Evolutionary conservation across 2,888 invertebrate species (phyloP), one percentile per base, ranked within the genome.

Genomic region (Gnatocerus cornutus): DNA sequence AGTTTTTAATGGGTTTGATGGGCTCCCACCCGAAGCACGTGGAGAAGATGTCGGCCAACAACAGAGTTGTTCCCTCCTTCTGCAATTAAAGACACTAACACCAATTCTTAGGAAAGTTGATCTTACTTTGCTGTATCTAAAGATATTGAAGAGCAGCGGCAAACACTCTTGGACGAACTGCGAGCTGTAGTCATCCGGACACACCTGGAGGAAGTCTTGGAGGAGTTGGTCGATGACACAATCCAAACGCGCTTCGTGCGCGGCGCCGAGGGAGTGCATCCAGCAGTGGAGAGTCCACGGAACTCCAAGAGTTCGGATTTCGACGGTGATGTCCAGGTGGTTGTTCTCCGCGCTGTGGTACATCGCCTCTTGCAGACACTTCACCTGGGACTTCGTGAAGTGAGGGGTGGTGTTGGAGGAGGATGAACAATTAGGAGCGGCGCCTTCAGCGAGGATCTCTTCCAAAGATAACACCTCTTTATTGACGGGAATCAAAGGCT

Each of bases 241-340:
- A 78, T 96, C 95, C 64, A 95, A 86, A 46, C 93, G 88, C 67
- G 93, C 90, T 73, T 95, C 95, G 62, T 96, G 94, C 0, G 96
- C 96, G 0, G 94, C 94, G 0, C 93, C 92, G 30, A 97, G 85
- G 0, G 95, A 95, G 80, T 94, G 90, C 88, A 95, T 95, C 97
- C 97, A 97, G 76, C 95, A 95, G 82, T 97, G 95, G 16, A 96
- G 84, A 0, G 95, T 96, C 97, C 97, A 97, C 1, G 94, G 92
- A 8, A 97, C 93, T 27, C 96, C 95, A 56, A 96, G 85, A 39
- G 93, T 92, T 67, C 96, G 89, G 30, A 97, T 87, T 81, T 97
- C 96, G 78, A 96, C 88, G 0, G 96, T 96, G 74, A 97, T 93
- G 81, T 97, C 96, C 65, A 96, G 87, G 84, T 96, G 93, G 79